Evolutionary conservation across 2,113 vertebrate species (phyloP).

Genomic region (Scomber japonicus): DNA sequence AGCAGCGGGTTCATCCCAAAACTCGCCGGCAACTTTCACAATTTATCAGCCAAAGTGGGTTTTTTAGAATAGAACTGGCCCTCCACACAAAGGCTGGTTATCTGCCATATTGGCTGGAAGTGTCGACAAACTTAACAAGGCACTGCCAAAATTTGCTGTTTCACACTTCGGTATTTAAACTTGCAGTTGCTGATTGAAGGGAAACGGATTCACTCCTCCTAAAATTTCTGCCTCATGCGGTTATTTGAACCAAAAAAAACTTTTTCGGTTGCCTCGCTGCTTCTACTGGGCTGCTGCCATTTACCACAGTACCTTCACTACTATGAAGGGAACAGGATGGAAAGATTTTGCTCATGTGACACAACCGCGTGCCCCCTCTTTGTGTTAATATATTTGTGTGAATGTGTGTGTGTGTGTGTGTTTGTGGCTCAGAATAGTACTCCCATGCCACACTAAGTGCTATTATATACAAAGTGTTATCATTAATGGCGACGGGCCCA

Average conservation of each 20-base stretch:
- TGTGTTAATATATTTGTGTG: neutral
- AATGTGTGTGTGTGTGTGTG: conserved; percentile 2
- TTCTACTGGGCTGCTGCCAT: conserved; percentile 5
- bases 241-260: conserved; percentile 32
- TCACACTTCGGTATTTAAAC: conserved; percentile 64
- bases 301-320: neutral
- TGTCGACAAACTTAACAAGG: conserved; percentile 64
- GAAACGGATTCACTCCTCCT: conserved; percentile 27
- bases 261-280: neutral
- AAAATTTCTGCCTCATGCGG: conserved; percentile 2
- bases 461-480: conserved; percentile 56
- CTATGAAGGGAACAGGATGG: neutral
- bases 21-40: conserved; percentile 68
- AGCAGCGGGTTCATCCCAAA: conserved; percentile 65
- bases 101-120: conserved; percentile 74
- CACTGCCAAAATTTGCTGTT: conserved; percentile 62
- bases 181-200: conserved; percentile 26
- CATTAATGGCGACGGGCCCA: conserved; percentile 48
- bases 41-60: conserved; percentile 72
- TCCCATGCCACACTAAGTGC: conserved; percentile 50
- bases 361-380: neutral
- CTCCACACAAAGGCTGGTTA: conserved; percentile 73
- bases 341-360: conserved; percentile 12
- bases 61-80: conserved; percentile 77
- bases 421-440: conserved; percentile 25